phyloP scores from a whole-genome alignment of 1,140 invertebrate species.

The Fopius arisanus region DNA sequence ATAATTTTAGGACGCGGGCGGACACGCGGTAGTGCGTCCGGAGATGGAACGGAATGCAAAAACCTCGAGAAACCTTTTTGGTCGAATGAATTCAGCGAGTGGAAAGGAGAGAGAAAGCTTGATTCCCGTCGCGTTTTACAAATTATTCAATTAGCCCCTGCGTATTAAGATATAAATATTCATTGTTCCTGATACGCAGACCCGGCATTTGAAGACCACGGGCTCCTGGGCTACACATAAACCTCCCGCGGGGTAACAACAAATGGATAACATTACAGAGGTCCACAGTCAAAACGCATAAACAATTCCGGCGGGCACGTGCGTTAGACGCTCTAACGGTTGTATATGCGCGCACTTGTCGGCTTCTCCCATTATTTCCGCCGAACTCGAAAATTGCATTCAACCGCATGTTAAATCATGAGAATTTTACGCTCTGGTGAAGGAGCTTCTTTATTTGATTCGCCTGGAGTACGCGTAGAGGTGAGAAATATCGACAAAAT shows the following conservation, averaged over 20 bases:
- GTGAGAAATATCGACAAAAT: slow-evolving; percentile 1
- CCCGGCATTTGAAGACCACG: background rate
- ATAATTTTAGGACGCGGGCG: slow-evolving; percentile 20
- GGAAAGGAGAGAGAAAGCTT: background rate
- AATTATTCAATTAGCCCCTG: slow-evolving; percentile 66
- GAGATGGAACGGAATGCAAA: slow-evolving; percentile 11
- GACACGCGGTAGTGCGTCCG: background rate
- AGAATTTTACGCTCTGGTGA: slow-evolving; percentile 35
- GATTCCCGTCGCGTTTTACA: slow-evolving; percentile 58
- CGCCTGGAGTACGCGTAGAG: background rate
- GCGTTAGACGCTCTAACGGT: slow-evolving; percentile 59
- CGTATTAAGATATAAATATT: slow-evolving; percentile 67
- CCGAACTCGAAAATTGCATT: slow-evolving; percentile 20
- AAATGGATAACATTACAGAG: slow-evolving; percentile 12
- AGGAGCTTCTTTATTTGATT: slow-evolving; percentile 32
- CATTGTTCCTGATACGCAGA: slow-evolving; percentile 59
- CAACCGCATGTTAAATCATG: slow-evolving; percentile 36
- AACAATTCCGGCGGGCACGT: slow-evolving; percentile 59
- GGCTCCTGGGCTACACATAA: background rate
- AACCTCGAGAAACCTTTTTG: background rate
- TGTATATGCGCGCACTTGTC: slow-evolving; percentile 24
- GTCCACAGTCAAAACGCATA: slow-evolving; percentile 51
- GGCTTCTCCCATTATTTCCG: background rate
- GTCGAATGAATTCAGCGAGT: background rate
- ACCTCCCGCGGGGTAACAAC: background rate